These are phyloP conservation scores for Atta cephalotes DNA, from an alignment of 1,140 invertebrate species.

Conservation along the genomic window DNA sequence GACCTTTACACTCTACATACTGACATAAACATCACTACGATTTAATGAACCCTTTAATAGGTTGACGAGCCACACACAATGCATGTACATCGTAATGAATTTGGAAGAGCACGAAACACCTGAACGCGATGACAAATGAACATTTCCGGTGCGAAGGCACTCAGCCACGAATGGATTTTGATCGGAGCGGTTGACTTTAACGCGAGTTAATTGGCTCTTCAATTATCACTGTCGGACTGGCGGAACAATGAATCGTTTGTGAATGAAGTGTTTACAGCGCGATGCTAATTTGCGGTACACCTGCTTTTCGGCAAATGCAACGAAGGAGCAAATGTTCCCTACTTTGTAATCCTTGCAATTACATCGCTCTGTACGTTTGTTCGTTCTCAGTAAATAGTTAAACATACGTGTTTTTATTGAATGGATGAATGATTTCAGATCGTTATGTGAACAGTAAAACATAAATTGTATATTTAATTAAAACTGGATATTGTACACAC, in stretches of 20 bases:
- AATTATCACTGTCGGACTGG: conserved; percentile 53
- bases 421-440: neutral
- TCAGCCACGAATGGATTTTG: conserved; percentile 24
- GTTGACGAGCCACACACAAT: conserved; percentile 2
- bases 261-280: conserved; percentile 62
- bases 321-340: conserved; percentile 33
- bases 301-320: conserved; percentile 62
- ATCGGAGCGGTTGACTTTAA: conserved; percentile 35
- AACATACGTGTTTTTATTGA: neutral
- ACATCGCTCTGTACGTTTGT: neutral
- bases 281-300: conserved; percentile 68
- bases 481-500: too few relatives aligned
- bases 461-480: neutral
- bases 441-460: neutral
- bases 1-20: neutral
- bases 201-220: conserved; percentile 62
- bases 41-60: conserved; percentile 28
- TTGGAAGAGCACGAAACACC: conserved; percentile 6
- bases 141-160: conserved; percentile 19
- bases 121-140: conserved; percentile 57
- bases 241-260: conserved; percentile 50
- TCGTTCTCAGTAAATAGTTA: conserved; percentile 46
- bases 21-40: neutral
- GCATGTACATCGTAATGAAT: conserved; percentile 19
- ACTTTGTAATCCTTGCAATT: conserved; percentile 12